Percentiles rank a stretch among this genome's conserved stretches.
These are phyloP conservation scores for Holothuria leucospilota DNA, from an alignment of 53 echinoderm and acorn worm genomes.

Conservation along the genomic window DNA sequence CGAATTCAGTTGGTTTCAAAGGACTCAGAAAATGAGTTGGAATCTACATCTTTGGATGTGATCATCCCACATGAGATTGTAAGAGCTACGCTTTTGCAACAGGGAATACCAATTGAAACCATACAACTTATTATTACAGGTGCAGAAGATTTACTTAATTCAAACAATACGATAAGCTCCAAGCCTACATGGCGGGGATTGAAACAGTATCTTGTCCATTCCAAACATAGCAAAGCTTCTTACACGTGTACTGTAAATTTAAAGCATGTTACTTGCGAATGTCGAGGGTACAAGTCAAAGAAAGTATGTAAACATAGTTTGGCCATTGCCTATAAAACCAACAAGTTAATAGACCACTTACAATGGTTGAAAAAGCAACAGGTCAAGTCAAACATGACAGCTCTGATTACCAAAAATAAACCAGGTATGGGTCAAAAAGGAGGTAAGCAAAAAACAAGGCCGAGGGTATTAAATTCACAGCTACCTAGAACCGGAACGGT, in stretches of 20 bases:
- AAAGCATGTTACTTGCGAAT: slow-evolving; percentile 51
- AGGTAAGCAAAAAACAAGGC: slow-evolving; percentile 28
- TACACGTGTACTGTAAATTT: slow-evolving; percentile 28
- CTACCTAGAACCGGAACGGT: slow-evolving; percentile 16
- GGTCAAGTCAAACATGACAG: slow-evolving; percentile 52
- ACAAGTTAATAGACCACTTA: slow-evolving; percentile 37
- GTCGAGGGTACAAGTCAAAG: slow-evolving; percentile 56
- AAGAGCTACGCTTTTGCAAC: slow-evolving; percentile 16
- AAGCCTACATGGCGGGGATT: slow-evolving; percentile 19
- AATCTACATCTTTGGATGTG: slow-evolving; percentile 44
- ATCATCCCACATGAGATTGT: slow-evolving; percentile 42
- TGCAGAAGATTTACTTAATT: slow-evolving; percentile 52
- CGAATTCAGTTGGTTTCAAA: not conserved
- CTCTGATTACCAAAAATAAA: slow-evolving; percentile 43
- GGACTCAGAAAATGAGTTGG: not conserved
- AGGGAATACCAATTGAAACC: slow-evolving; percentile 43
- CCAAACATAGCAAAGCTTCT: no score
- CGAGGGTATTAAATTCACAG: not conserved
- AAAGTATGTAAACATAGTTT: slow-evolving; percentile 52
- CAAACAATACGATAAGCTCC: slow-evolving; percentile 13
- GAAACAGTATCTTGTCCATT: no score
- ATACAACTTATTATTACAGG: slow-evolving; percentile 45
- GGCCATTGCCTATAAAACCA: slow-evolving; percentile 46
- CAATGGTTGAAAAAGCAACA: slow-evolving; percentile 54
- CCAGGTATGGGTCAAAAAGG: slow-evolving; percentile 51